Conservation (phyloP, 2,888 invertebrate genomes). For the Mechanitis messenoides region DNA sequence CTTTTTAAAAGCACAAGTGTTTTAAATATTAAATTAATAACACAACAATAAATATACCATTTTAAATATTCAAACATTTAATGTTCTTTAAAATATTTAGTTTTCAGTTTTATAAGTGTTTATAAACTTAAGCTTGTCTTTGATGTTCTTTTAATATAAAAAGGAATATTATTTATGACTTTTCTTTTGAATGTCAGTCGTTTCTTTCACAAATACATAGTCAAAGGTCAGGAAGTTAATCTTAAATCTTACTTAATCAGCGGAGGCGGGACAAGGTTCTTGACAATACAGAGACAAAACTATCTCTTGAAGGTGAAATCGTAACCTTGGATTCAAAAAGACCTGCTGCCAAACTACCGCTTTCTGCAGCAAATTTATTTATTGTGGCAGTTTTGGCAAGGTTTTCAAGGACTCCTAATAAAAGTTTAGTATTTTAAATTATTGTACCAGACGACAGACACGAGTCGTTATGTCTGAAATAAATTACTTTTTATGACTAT, state of each 20-base stretch:
- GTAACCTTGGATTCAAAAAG: slow-evolving; percentile 1
- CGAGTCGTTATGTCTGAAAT: not conserved
- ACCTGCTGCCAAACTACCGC: not conserved
- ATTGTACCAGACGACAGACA: not conserved
- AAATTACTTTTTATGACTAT: not conserved
- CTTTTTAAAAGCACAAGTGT: too few species aligned
- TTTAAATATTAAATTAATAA: too few species aligned
- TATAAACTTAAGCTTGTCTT: too few species aligned
- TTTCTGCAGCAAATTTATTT: not conserved
- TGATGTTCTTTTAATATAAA: too few species aligned
- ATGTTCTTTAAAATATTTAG: too few species aligned
- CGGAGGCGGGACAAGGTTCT: not conserved
- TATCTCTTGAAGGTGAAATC: slow-evolving; percentile 1
- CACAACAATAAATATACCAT: too few species aligned
- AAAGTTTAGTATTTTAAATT: slow-evolving; percentile 1
- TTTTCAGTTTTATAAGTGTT: too few species aligned
- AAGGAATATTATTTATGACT: too few species aligned
- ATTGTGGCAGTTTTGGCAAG: slow-evolving; percentile 13
- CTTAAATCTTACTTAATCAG: not conserved
- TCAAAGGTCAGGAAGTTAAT: not conserved
- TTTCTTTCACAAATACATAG: too few species aligned
- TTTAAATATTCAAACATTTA: too few species aligned
- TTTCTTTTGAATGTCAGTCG: too few species aligned
- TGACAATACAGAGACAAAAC: not conserved
- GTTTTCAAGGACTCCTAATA: slow-evolving; percentile 17